Conservation (phyloP, 1,140 invertebrate genomes). For the Manduca sexta region DNA sequence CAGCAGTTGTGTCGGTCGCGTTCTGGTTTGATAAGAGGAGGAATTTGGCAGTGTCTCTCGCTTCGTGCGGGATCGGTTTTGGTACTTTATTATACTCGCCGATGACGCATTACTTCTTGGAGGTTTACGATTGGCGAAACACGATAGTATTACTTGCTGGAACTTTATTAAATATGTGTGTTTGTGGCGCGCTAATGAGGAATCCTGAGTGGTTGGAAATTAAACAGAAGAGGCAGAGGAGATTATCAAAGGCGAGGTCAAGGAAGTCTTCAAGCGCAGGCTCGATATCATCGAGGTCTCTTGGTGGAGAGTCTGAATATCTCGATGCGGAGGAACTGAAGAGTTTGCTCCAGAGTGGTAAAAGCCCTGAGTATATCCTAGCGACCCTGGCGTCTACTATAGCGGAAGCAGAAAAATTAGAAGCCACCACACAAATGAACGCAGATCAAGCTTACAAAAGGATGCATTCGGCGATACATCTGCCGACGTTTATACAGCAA, state of each 20-base stretch:
- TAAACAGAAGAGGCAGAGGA: conserved; percentile 46
- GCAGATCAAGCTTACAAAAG: conserved; percentile 41
- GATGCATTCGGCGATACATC: conserved; percentile 52
- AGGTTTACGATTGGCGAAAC: conserved; percentile 87
- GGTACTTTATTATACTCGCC: conserved; percentile 86
- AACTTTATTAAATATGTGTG: conserved; percentile 88
- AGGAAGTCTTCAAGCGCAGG: conserved; percentile 45
- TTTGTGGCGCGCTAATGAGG: conserved; percentile 90
- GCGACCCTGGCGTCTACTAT: conserved; percentile 46
- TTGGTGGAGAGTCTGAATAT: conserved; percentile 50
- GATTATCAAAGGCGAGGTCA: conserved; percentile 34
- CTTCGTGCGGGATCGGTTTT: conserved; percentile 61
- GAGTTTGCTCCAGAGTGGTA: conserved; percentile 46
- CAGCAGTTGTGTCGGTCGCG: conserved; percentile 92
- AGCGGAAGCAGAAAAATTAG: conserved; percentile 52
- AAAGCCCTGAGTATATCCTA: conserved; percentile 57
- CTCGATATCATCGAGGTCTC: conserved; percentile 46
- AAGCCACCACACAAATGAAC: conserved; percentile 56
- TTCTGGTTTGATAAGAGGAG: conserved; percentile 96
- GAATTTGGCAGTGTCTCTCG: conserved; percentile 84
- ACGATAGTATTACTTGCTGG: conserved; percentile 85
- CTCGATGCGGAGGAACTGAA: conserved; percentile 50
- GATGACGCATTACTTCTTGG: conserved; percentile 79
- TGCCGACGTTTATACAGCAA: conserved; percentile 59
- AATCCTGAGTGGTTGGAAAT: conserved; percentile 83